phyloP scores from a whole-genome alignment of 2,113 vertebrate species.

The Numenius arquata region DNA sequence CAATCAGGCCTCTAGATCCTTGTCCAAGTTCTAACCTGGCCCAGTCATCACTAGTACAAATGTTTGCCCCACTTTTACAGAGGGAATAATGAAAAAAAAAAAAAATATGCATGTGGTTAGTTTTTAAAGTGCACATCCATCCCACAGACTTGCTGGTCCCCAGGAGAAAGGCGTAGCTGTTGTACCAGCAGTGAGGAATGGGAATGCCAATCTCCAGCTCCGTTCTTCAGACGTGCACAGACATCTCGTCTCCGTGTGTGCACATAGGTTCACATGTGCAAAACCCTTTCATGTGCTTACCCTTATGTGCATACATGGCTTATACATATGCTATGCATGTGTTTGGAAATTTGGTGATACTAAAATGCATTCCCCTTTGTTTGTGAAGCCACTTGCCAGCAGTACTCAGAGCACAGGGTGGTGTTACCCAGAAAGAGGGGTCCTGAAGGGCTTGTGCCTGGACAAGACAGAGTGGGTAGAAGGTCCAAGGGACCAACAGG shows the following conservation, averaged over 20 bases:
- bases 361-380: background rate
- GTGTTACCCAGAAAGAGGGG: background rate
- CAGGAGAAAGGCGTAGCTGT: background rate
- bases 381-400: background rate
- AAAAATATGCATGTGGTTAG: background rate
- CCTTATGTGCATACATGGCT: background rate
- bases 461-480: background rate
- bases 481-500: background rate
- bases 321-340: background rate
- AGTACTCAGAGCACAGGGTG: background rate
- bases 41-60: background rate
- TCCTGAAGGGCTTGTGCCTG: background rate
- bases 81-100: background rate
- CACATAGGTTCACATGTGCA: background rate
- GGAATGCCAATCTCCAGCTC: background rate
- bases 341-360: background rate
- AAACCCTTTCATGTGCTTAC: background rate
- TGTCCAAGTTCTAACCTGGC: conserved; percentile 39
- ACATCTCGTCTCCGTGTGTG: background rate
- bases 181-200: background rate
- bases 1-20: conserved; percentile 20
- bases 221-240: background rate
- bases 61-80: background rate
- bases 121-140: background rate
- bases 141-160: background rate